Conservation (phyloP, 2,113 vertebrate species). For the Glareola pratincola region DNA sequence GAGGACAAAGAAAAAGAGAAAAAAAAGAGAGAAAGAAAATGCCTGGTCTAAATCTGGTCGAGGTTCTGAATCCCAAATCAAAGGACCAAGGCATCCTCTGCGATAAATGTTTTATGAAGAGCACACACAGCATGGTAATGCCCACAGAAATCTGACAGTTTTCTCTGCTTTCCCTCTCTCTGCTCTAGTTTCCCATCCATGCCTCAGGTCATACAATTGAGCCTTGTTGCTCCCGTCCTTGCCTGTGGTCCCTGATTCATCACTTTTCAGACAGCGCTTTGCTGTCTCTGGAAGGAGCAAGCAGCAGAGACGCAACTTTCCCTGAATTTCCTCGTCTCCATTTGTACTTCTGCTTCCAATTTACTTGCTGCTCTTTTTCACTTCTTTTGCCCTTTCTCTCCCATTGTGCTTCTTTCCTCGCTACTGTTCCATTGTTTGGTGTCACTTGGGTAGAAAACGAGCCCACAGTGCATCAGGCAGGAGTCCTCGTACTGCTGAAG, state of each 20-base stretch:
- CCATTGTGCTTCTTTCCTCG: accelerated
- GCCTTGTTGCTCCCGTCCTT: conserved; percentile 52
- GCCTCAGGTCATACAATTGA: conserved; percentile 37
- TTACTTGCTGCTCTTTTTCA: not conserved
- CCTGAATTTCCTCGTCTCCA: not conserved
- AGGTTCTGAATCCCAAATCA: conserved; percentile 58
- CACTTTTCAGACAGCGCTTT: conserved; percentile 22
- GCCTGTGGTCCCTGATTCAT: conserved; percentile 60
- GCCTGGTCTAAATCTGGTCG: conserved; percentile 1
- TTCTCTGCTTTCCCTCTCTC: conserved; percentile 2
- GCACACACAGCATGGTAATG: conserved; percentile 33
- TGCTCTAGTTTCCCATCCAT: not conserved
- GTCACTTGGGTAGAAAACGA: not conserved
- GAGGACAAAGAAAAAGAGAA: conserved; percentile 9
- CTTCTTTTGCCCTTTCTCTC: not conserved
- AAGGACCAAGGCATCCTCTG: conserved; percentile 12
- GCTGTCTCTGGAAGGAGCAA: not conserved
- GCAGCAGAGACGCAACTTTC: not conserved
- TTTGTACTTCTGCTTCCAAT: not conserved
- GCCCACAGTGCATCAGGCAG: accelerated
- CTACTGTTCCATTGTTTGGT: not conserved
- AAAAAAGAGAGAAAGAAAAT: conserved; percentile 24
- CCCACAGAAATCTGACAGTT: conserved; percentile 52
- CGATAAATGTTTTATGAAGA: conserved; percentile 60
- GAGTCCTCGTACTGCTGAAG: not conserved